These are phyloP conservation scores for Sarcoramphus papa DNA, from an alignment of 2,797 vertebrate species.

Conservation along the genomic window DNA sequence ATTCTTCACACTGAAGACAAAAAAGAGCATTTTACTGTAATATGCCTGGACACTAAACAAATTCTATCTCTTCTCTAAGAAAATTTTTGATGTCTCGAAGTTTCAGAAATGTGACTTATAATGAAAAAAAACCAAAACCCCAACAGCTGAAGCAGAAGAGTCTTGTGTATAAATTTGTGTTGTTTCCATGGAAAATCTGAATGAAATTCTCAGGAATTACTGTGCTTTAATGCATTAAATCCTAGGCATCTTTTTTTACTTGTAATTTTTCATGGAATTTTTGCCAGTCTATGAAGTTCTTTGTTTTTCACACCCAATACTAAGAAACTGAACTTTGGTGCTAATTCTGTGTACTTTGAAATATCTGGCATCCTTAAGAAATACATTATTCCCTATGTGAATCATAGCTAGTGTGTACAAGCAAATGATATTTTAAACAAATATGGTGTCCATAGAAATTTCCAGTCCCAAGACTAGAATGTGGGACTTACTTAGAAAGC, in stretches of 20 bases:
- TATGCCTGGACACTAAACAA: background rate
- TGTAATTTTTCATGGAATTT: background rate
- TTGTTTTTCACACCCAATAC: background rate
- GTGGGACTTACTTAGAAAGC: background rate
- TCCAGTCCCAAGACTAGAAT: background rate
- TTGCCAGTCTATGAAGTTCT: background rate
- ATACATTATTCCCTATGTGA: background rate
- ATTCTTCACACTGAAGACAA: background rate
- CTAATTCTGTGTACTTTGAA: background rate
- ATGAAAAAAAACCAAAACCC: background rate
- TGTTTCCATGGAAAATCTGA: constrained; percentile 21
- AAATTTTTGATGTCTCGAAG: background rate
- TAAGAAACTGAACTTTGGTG: background rate
- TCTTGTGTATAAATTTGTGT: background rate
- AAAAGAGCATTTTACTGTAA: background rate
- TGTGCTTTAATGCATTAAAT: constrained; percentile 13
- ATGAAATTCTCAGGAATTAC: background rate
- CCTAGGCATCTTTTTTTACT: background rate
- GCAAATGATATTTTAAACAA: background rate
- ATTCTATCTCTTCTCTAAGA: background rate
- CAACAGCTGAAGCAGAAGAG: background rate
- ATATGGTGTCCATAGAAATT: background rate
- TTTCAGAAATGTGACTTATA: background rate
- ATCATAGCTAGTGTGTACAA: background rate
- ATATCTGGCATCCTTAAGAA: background rate